Evolutionary conservation across 2,888 invertebrate genomes (phyloP).

Genomic region (Auanema sp.): DNA sequence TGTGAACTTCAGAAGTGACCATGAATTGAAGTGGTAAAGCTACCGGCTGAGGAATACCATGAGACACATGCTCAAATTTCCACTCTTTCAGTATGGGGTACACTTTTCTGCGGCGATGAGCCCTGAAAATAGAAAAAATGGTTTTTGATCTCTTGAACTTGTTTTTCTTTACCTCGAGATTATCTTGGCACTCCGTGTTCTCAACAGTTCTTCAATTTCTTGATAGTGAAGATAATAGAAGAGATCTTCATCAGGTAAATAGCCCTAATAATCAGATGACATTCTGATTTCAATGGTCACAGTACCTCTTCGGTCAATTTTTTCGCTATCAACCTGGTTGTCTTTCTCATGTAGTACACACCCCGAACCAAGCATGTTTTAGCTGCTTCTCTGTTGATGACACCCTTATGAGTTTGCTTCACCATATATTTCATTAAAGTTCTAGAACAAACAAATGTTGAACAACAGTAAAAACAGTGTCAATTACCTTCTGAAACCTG

Average conservation of each 20-base stretch:
- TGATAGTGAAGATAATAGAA: slow-evolving; percentile 65
- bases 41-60: slow-evolving; percentile 67
- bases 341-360: slow-evolving; percentile 24
- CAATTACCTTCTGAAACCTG: slow-evolving; percentile 35
- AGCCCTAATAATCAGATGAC: slow-evolving; percentile 62
- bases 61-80: slow-evolving; percentile 73
- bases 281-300: background rate
- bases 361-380: slow-evolving; percentile 48
- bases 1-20: background rate
- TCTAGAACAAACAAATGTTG: slow-evolving; percentile 34
- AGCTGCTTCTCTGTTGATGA: slow-evolving; percentile 65
- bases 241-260: slow-evolving; percentile 65
- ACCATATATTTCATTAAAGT: slow-evolving; percentile 63
- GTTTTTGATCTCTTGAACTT: slow-evolving; percentile 2
- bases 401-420: slow-evolving; percentile 64
- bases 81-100: slow-evolving; percentile 72
- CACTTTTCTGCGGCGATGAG: slow-evolving; percentile 73
- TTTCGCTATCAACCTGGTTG: slow-evolving; percentile 34
- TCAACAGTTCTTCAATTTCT: slow-evolving; percentile 62
- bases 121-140: too few species aligned
- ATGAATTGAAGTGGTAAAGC: slow-evolving; percentile 8
- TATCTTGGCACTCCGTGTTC: slow-evolving; percentile 32
- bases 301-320: slow-evolving; percentile 30
- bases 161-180: slow-evolving; percentile 29
- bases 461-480: background rate